Evolutionary conservation across 2,797 vertebrate genomes (phyloP), one percentile per base, ranked within the genome.

Genomic region (Pitangus sulphuratus): DNA sequence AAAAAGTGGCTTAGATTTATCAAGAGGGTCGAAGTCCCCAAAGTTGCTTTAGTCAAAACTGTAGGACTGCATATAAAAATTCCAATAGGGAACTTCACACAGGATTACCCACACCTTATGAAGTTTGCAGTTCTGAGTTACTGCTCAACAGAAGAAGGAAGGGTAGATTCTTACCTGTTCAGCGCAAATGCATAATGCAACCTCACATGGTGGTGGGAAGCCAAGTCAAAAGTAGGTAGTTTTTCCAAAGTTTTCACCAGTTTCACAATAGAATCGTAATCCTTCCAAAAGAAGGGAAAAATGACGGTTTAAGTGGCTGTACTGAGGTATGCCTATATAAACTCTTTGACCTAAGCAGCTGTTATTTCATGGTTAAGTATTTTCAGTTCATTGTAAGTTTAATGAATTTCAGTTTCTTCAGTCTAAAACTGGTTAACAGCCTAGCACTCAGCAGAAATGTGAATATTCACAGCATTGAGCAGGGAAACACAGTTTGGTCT

Each of bases 181-280:
- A 99, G 98, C 7, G 99, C 99, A 97, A 99, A 99, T 4, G 99
- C 99, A 31, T 99, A 99, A 97, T 99, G 99, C 97, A 99, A 98
- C 97, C 99, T 99, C 97, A 99, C 99, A 42, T 99, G 99, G 53
- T 98, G 99, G 96, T 99, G 99, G 33, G 98, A 98, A 96, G 99
- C 98, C 74, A 99, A 98, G 97, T 99, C 99, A 97, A 99, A 99
- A 83, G 99, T 99, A 14, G 99, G 99, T 30, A 99, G 98, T 95
- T 99, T 99, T 97, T 99, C 99, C 97, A 99, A 97, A 31, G 99
- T 99, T 97, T 99, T 99, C 88, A 99, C 99, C 97, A 99, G 97
- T 96, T 99, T 99, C 98, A 99, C 99, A 51, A 99, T 98, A 72
- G 99, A 99, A 97, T 99, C 99, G 2, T 99, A 99, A 98, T 99